These are phyloP conservation scores for Octodonta nipae DNA, from an alignment of 2,888 invertebrate species.

Conservation along the genomic window DNA sequence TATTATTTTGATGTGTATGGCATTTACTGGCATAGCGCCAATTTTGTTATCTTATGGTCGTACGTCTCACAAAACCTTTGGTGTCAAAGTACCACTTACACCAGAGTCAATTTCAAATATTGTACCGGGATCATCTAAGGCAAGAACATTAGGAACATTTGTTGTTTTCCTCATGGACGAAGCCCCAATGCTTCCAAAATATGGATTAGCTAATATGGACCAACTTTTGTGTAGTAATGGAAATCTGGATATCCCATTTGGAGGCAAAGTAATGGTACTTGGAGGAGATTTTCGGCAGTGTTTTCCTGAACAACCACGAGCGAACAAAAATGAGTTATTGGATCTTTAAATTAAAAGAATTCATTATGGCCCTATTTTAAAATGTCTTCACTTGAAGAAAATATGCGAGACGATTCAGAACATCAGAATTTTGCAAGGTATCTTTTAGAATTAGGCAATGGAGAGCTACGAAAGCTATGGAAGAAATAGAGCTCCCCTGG, in stretches of 20 bases:
- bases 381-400: no score
- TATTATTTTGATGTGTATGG: neutral
- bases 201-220: neutral
- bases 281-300: no score
- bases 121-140: neutral
- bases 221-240: neutral
- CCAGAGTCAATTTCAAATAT: neutral
- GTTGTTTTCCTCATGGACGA: no score
- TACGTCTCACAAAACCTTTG: neutral
- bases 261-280: neutral
- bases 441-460: no score
- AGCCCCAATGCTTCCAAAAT: no score
- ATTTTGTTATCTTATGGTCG: neutral
- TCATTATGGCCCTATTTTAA: no score
- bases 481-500: no score
- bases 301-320: neutral
- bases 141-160: neutral
- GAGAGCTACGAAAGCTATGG: no score
- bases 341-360: neutral
- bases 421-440: no score
- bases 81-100: neutral
- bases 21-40: neutral
- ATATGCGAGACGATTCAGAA: no score
- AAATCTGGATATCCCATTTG: neutral
- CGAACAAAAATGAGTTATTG: neutral